phyloP scores from a whole-genome alignment of 2,797 vertebrate genomes.

The Sebastes steindachneri region DNA sequence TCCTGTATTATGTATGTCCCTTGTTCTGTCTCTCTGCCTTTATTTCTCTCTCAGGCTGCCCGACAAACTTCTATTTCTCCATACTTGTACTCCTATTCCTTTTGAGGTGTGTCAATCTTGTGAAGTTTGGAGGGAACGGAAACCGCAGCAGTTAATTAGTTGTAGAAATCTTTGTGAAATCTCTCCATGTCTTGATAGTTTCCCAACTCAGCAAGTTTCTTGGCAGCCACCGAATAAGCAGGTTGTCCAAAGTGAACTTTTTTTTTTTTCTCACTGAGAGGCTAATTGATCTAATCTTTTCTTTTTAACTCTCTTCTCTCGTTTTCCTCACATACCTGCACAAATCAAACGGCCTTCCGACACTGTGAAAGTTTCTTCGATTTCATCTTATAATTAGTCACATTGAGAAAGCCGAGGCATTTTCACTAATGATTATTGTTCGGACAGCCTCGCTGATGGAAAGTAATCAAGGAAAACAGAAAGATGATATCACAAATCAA shows the following conservation, averaged over 20 bases:
- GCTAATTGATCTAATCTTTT: not conserved
- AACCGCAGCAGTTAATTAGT: conserved; percentile 37
- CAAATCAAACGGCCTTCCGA: not conserved
- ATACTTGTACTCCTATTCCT: not conserved
- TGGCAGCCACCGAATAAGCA: conserved; percentile 33
- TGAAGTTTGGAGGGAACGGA: not conserved
- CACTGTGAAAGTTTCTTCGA: not conserved
- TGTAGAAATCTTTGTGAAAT: conserved; percentile 26
- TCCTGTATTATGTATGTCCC: conserved; percentile 25
- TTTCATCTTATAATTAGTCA: not conserved
- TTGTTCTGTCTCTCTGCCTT: not conserved
- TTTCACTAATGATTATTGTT: not conserved
- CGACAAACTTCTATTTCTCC: not conserved
- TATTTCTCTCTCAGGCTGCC: not conserved
- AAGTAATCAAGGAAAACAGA: not conserved
- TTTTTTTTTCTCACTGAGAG: not conserved
- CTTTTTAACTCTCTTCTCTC: no score
- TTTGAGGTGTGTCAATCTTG: not conserved
- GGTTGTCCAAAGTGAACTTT: conserved; percentile 3
- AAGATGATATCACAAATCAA: not conserved
- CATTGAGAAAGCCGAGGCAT: not conserved
- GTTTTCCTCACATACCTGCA: not conserved
- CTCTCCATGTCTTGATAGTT: not conserved
- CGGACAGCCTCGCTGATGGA: not conserved
- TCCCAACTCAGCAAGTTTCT: conserved; percentile 19